Conservation (phyloP, 1,140 invertebrate genomes). For the Zaprionus ornatus region DNA sequence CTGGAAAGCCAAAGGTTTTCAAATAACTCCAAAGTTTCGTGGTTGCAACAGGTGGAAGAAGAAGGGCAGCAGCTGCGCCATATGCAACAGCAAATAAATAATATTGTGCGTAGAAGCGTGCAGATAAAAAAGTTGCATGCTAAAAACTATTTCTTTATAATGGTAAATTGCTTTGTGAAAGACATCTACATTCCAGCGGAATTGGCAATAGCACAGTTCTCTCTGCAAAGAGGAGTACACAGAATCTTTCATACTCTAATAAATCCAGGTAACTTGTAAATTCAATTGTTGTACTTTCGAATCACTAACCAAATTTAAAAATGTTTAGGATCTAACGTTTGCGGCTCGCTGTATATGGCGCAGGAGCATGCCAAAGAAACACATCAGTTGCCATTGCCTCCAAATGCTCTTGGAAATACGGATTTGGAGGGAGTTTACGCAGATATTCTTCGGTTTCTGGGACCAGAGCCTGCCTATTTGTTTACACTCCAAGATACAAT, state of each 20-base stretch:
- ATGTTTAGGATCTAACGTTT: too few relatives aligned
- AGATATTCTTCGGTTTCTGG: conserved; percentile 23
- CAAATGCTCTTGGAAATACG: too few relatives aligned
- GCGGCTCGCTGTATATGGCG: too few relatives aligned
- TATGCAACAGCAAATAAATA: background rate
- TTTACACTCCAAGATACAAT: conserved; percentile 26
- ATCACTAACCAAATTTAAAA: too few relatives aligned
- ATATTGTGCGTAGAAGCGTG: conserved; percentile 5
- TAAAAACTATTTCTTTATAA: conserved; percentile 34
- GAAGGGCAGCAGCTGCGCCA: background rate
- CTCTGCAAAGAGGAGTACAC: conserved; percentile 15
- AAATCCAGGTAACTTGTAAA: conserved; percentile 31
- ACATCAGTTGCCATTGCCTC: too few relatives aligned
- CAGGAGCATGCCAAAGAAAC: too few relatives aligned
- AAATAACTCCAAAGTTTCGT: background rate
- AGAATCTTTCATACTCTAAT: conserved; percentile 31
- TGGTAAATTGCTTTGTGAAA: conserved; percentile 40
- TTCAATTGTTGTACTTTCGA: too few relatives aligned
- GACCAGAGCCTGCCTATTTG: background rate
- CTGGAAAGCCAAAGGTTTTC: background rate
- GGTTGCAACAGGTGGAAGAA: background rate
- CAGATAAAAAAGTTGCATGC: background rate
- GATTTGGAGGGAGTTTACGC: conserved; percentile 22
- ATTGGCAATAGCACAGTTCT: conserved; percentile 21
- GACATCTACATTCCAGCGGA: conserved; percentile 32